phyloP scores from a whole-genome alignment of 2,113 vertebrate genomes.

The Vireo altiloquus region DNA sequence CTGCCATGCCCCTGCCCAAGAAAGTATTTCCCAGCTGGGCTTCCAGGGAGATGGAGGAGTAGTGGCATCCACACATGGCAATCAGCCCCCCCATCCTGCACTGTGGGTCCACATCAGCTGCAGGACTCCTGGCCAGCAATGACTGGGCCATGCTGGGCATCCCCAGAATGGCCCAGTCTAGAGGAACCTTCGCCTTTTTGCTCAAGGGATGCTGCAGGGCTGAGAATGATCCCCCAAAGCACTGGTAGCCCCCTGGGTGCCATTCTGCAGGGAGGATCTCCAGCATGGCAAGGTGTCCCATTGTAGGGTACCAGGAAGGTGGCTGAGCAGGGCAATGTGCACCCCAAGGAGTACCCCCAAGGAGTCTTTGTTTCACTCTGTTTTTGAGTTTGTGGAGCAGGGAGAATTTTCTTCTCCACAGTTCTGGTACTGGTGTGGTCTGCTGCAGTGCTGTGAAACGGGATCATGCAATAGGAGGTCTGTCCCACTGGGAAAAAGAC shows the following conservation, averaged over 20 bases:
- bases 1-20: background rate
- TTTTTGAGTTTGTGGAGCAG: background rate
- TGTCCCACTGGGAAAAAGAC: background rate
- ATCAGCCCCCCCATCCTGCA: background rate
- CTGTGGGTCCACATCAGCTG: fast-evolving
- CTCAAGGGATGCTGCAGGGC: slow-evolving; percentile 14
- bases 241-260: background rate
- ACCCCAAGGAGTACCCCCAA: background rate
- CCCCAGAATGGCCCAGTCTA: fast-evolving
- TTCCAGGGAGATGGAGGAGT: slow-evolving; percentile 61
- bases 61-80: background rate
- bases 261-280: background rate
- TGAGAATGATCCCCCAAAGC: background rate
- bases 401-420: background rate
- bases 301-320: background rate
- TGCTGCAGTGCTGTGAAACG: background rate
- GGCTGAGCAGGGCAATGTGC: background rate
- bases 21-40: slow-evolving; percentile 73
- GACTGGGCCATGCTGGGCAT: too few species aligned
- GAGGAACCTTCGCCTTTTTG: background rate
- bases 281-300: background rate
- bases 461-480: background rate
- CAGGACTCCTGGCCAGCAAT: background rate
- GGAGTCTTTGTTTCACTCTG: background rate
- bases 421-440: background rate